Conservation (phyloP, 53 echinoderm and acorn worm species). For the Stichopus horrens region DNA sequence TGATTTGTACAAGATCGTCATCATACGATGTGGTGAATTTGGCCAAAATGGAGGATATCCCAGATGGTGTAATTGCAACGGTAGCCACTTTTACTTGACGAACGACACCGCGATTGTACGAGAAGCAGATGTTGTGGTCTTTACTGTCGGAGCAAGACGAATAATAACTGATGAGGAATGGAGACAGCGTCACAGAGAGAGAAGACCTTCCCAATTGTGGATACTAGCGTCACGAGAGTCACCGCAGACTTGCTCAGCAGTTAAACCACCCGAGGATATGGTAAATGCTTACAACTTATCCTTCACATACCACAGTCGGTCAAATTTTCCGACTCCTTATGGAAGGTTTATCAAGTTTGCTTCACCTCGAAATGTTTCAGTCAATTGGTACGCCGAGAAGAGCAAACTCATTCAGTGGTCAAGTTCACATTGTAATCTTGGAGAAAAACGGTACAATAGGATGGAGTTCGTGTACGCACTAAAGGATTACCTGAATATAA, state of each 20-base stretch:
- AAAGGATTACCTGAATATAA: constrained; percentile 6
- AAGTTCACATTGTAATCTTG: constrained; percentile 10
- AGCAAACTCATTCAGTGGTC: constrained; percentile 28
- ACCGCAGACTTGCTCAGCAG: too few relatives aligned
- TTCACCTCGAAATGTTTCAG: background rate
- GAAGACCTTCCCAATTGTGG: too few relatives aligned
- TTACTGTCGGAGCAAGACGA: too few relatives aligned
- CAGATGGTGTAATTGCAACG: too few relatives aligned
- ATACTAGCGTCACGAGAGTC: too few relatives aligned
- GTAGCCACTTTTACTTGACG: background rate
- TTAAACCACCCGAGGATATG: too few relatives aligned
- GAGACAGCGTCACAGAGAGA: too few relatives aligned
- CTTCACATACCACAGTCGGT: constrained; percentile 24
- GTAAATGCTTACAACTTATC: background rate
- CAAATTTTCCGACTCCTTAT: constrained; percentile 31
- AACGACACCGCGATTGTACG: background rate
- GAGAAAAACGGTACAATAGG: background rate
- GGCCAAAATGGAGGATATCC: too few relatives aligned
- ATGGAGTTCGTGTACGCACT: constrained; percentile 14
- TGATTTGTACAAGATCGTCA: too few relatives aligned
- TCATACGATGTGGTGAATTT: too few relatives aligned
- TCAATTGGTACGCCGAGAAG: constrained; percentile 36
- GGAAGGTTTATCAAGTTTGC: background rate
- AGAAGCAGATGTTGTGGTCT: too few relatives aligned
- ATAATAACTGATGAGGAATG: too few relatives aligned